Evolutionary conservation across 2,797 vertebrate species (phyloP).

Genomic region (Hirundo rustica): DNA sequence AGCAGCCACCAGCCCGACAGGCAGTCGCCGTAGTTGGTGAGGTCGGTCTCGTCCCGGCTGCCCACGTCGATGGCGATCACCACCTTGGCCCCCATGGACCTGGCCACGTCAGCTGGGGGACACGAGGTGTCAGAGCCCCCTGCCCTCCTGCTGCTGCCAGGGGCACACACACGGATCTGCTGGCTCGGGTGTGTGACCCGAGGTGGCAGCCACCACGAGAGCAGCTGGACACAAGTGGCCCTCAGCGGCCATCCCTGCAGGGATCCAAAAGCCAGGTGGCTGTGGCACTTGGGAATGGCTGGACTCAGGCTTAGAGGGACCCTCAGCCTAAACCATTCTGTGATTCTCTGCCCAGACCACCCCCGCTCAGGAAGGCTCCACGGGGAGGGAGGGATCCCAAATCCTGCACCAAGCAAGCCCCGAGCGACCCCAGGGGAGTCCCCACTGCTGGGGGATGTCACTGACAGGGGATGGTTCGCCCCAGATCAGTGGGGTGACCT

Average conservation of each 20-base stretch:
- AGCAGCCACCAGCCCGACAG: constrained; percentile 95
- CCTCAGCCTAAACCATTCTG: not conserved
- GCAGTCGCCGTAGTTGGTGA: constrained; percentile 92
- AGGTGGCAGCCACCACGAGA: rapidly evolving
- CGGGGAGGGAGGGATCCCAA: rapidly evolving
- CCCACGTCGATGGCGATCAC: constrained; percentile 93
- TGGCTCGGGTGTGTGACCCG: rapidly evolving
- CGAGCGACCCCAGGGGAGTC: not conserved
- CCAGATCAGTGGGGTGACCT: not conserved
- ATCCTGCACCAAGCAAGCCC: not conserved
- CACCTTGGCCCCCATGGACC: constrained; percentile 91
- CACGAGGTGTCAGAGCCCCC: not conserved
- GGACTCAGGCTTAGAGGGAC: not conserved
- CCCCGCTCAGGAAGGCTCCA: rapidly evolving
- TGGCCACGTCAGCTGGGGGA: constrained; percentile 87
- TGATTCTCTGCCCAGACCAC: too few relatives aligned
- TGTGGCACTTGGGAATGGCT: not conserved
- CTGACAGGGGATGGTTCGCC: not conserved
- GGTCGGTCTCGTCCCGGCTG: constrained; percentile 88
- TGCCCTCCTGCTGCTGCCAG: not conserved
- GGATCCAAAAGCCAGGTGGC: not conserved
- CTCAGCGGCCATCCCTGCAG: not conserved
- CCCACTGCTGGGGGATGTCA: not conserved
- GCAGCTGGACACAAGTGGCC: not conserved
- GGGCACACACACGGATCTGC: rapidly evolving